A percentile compares a stretch with the other conserved stretches of the same genome.
Conservation (phyloP, 2,888 invertebrate species). For the Hoplodrina ambigua region DNA sequence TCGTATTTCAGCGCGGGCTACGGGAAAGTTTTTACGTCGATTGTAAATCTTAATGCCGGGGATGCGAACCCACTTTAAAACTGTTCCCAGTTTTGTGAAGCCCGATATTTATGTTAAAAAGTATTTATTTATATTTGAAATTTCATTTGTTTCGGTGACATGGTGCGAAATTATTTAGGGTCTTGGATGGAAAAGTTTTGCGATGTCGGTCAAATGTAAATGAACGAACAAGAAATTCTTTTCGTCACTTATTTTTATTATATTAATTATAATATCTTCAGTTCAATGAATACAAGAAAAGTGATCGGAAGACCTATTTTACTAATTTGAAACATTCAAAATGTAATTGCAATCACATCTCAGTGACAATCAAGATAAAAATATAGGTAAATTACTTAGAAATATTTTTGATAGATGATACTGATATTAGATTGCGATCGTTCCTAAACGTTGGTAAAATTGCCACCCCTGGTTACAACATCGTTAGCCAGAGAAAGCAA, state of each 20-base stretch:
- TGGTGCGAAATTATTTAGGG: conserved; percentile 12
- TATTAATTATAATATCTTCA: background rate
- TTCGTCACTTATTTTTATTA: background rate
- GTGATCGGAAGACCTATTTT: no score
- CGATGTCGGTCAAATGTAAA: no score
- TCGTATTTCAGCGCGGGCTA: conserved; percentile 26
- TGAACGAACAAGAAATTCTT: background rate
- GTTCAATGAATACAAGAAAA: no score
- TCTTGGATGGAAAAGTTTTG: conserved; percentile 6
- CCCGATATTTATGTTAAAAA: conserved; percentile 49
- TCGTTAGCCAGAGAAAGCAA: no score
- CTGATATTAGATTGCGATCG: no score
- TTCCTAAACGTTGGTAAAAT: no score
- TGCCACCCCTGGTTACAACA: no score
- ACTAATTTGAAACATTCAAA: no score
- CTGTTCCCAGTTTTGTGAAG: conserved; percentile 33
- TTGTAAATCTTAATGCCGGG: conserved; percentile 54
- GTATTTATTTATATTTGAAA: conserved; percentile 12
- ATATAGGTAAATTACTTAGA: no score
- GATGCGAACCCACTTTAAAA: conserved; percentile 33
- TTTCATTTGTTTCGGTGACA: conserved; percentile 21
- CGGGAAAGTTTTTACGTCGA: conserved; percentile 46
- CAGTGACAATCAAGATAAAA: no score
- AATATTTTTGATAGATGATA: no score
- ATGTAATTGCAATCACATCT: no score